A percentile compares a stretch with the other conserved stretches of the same genome.
These are phyloP conservation scores for Chaetodon auriga DNA, from an alignment of 2,113 vertebrate genomes.

Conservation along the genomic window DNA sequence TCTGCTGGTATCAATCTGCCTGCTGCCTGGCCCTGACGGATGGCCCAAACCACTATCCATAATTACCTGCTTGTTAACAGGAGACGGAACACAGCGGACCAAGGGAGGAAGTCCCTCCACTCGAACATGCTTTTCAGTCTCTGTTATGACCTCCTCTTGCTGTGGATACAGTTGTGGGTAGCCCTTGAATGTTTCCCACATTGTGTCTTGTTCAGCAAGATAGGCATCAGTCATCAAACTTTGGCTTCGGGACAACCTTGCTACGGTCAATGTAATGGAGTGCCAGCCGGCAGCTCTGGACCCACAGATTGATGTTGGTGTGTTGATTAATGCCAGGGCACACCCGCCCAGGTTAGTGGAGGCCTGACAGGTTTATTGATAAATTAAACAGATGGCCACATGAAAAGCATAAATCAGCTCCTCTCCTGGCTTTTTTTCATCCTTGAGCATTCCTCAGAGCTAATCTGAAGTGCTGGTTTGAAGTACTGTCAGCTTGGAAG, in stretches of 20 bases:
- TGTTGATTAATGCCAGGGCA: conserved; percentile 78
- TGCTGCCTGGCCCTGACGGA: conserved; percentile 65
- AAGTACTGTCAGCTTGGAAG: conserved; percentile 39
- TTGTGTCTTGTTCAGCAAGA: conserved; percentile 47
- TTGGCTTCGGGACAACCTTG: conserved; percentile 68
- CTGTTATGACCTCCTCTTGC: neutral
- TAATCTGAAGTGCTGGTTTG: conserved; percentile 55
- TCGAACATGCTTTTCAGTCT: neutral
- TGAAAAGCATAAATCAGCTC: conserved; percentile 77
- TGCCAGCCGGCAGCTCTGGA: conserved; percentile 58
- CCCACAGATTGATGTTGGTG: conserved; percentile 75
- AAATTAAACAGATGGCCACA: conserved; percentile 78
- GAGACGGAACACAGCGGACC: conserved; percentile 52
- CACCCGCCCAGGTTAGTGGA: conserved; percentile 76
- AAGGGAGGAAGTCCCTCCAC: conserved; percentile 18
- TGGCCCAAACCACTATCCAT: conserved; percentile 77
- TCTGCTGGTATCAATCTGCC: conserved; percentile 75
- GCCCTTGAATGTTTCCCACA: conserved; percentile 20
- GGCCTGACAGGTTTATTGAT: conserved; percentile 82
- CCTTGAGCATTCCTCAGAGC: conserved; percentile 53
- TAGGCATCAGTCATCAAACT: conserved; percentile 58
- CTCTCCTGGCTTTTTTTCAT: conserved; percentile 29
- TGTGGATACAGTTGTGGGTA: conserved; percentile 20
- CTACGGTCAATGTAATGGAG: conserved; percentile 72
- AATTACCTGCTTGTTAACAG: conserved; percentile 81